Evolutionary conservation across 2,797 vertebrate species (phyloP).

Genomic region (Poeciliopsis infans): DNA sequence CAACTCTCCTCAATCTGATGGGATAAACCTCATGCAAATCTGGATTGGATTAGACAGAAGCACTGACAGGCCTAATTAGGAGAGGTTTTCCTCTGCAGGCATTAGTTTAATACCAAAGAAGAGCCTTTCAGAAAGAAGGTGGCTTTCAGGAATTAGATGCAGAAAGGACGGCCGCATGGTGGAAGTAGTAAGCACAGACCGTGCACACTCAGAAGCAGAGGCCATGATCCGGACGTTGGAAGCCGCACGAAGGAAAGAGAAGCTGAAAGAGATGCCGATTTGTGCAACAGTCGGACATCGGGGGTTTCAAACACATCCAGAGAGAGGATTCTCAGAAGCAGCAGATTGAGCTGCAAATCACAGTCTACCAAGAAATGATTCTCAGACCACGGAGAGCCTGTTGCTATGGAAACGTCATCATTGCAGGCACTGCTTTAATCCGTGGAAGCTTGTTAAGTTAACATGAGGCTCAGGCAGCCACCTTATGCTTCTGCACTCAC

Average conservation of each 20-base stretch:
- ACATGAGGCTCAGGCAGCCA: slow-evolving; percentile 77
- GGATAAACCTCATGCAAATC: slow-evolving; percentile 71
- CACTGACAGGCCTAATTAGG: slow-evolving; percentile 63
- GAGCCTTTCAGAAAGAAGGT: slow-evolving; percentile 50
- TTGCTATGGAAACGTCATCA: slow-evolving; percentile 87
- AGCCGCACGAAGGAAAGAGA: slow-evolving; percentile 12
- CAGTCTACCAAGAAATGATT: slow-evolving; percentile 78
- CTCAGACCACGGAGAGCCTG: slow-evolving; percentile 74
- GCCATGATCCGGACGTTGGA: slow-evolving; percentile 10
- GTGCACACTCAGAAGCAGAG: slow-evolving; percentile 10
- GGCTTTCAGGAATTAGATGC: slow-evolving; percentile 15
- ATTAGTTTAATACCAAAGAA: slow-evolving; percentile 55
- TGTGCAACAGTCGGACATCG: slow-evolving; percentile 43
- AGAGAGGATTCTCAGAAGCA: slow-evolving; percentile 62
- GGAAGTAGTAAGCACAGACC: slow-evolving; percentile 24
- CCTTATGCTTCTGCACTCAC: slow-evolving; percentile 74
- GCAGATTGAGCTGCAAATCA: slow-evolving; percentile 78
- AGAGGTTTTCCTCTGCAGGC: slow-evolving; percentile 57
- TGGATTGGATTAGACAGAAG: slow-evolving; percentile 66
- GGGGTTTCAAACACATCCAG: slow-evolving; percentile 37
- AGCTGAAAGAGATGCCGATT: slow-evolving; percentile 30
- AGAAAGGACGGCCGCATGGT: slow-evolving; percentile 19
- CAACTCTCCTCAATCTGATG: slow-evolving; percentile 67
- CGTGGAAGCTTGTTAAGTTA: slow-evolving; percentile 80
- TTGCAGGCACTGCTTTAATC: slow-evolving; percentile 80